Evolutionary conservation across 2,113 vertebrate species (phyloP).

Genomic region (Saccopteryx leptura): DNA sequence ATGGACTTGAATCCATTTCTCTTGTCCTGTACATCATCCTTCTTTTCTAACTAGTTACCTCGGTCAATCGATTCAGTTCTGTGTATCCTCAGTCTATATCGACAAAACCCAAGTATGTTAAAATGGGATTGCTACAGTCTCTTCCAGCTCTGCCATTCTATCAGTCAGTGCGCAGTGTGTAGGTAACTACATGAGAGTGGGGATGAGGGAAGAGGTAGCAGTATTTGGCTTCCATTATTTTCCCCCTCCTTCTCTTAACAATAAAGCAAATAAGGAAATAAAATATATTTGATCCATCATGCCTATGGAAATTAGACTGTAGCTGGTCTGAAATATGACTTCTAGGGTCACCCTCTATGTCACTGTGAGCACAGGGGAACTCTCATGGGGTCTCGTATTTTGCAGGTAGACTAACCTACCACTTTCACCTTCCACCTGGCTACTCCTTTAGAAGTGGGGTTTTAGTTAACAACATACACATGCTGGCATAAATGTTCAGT

Average conservation of each 20-base stretch:
- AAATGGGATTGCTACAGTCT: neutral
- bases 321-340: neutral
- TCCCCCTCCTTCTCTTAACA: neutral
- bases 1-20: neutral
- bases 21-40: neutral
- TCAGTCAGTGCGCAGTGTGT: neutral
- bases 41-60: neutral
- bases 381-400: neutral
- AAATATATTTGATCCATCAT: neutral
- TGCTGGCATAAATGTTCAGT: neutral
- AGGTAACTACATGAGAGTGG: neutral
- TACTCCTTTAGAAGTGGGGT: neutral
- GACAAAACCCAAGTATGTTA: neutral
- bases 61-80: neutral
- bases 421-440: neutral
- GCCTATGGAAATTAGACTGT: neutral
- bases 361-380: neutral
- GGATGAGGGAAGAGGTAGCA: neutral
- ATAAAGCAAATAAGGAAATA: constrained; percentile 2
- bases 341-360: neutral
- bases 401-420: neutral
- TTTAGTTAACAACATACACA: constrained; percentile 15
- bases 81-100: neutral
- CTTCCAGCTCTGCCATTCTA: neutral
- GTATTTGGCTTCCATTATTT: neutral